Percentiles rank a stretch among this genome's conserved stretches.
Evolutionary conservation across 92 coral and sea anemone species (phyloP).

Genomic region (Epizoanthus fatuus): DNA sequence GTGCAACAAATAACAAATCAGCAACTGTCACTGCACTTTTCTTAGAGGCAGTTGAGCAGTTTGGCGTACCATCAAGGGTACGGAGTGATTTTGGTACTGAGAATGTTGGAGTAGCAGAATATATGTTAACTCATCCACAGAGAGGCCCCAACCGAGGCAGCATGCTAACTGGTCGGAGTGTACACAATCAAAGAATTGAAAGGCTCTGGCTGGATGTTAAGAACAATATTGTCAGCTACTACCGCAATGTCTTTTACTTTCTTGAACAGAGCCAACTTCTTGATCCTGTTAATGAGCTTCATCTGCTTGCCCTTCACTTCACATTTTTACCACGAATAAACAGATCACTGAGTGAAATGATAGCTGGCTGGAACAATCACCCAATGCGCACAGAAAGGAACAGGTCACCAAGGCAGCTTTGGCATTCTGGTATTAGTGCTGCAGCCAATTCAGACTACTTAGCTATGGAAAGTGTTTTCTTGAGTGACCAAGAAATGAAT

Average conservation of each 20-base stretch:
- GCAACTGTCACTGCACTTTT: conserved; percentile 64
- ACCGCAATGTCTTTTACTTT: conserved; percentile 65
- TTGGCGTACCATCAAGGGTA: conserved; percentile 76
- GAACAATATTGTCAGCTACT: conserved; percentile 54
- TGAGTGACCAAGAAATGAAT: conserved; percentile 13
- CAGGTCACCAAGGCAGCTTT: conserved; percentile 63
- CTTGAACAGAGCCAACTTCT: conserved; percentile 67
- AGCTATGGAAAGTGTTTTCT: conserved; percentile 48
- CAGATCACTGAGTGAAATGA: conserved; percentile 51
- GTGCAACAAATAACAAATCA: conserved; percentile 67
- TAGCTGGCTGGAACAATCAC: conserved; percentile 58
- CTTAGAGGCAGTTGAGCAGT: conserved; percentile 51
- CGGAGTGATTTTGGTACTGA: conserved; percentile 75
- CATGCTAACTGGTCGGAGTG: conserved; percentile 66
- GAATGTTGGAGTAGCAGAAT: conserved; percentile 71
- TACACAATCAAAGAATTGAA: conserved; percentile 64
- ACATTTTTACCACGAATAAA: conserved; percentile 71
- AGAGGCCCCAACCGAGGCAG: conserved; percentile 64
- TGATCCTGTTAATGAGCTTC: conserved; percentile 58
- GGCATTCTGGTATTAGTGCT: conserved; percentile 58
- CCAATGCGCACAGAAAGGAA: conserved; percentile 60
- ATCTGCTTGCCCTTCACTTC: conserved; percentile 68
- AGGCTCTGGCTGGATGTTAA: conserved; percentile 67
- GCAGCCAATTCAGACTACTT: conserved; percentile 41
- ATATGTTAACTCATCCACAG: conserved; percentile 58